phyloP scores from a whole-genome alignment of 1,140 invertebrate species.

The Apocrypta bakeri region DNA sequence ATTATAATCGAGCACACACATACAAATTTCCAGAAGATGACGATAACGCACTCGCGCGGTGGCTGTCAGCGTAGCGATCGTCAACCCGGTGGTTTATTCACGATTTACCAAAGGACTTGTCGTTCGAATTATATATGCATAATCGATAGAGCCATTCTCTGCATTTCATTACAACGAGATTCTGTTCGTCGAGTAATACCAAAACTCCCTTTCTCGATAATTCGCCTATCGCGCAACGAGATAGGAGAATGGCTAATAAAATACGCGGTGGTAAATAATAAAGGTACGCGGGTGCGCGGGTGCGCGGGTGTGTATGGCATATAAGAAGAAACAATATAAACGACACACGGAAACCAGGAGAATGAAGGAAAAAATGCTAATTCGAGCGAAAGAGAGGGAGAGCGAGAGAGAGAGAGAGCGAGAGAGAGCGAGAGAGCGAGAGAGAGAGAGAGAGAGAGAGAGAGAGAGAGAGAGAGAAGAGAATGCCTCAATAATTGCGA shows the following conservation, averaged over 20 bases:
- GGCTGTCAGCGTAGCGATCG: neutral
- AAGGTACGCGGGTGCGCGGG: constrained; percentile 3
- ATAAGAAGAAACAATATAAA: neutral
- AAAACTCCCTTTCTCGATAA: neutral
- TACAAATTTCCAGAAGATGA: neutral
- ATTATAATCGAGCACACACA: no score
- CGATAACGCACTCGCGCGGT: neutral
- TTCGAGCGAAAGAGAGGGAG: constrained; percentile 48
- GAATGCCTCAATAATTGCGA: constrained; percentile 40
- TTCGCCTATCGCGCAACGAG: neutral
- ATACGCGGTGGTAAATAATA: neutral
- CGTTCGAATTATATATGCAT: no score
- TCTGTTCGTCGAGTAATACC: neutral
- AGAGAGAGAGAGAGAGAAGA: neutral
- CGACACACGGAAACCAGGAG: neutral
- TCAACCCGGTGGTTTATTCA: neutral
- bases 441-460: constrained; percentile 26
- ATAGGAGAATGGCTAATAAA: no score
- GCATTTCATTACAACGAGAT: neutral
- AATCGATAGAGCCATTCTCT: neutral
- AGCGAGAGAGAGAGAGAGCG: neutral
- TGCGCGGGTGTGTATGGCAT: constrained; percentile 15
- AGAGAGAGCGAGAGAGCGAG: constrained; percentile 40
- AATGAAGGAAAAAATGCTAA: constrained; percentile 40
- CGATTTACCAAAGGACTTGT: neutral